Percentiles rank a stretch among this genome's conserved stretches.
phyloP scores from a whole-genome alignment of 2,888 invertebrate species.

The Pasiphila rectangulata region DNA sequence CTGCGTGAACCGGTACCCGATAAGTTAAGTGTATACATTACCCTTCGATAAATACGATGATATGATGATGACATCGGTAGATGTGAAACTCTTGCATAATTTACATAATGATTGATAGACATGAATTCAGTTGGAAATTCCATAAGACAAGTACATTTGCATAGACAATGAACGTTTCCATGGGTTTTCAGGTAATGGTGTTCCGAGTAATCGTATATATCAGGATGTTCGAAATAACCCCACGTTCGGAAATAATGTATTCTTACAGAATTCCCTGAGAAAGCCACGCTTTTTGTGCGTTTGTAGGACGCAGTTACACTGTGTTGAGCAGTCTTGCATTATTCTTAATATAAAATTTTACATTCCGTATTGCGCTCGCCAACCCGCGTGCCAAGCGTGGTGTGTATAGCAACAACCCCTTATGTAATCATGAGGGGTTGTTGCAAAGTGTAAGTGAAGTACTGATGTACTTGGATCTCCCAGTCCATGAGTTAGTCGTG shows the following conservation, averaged over 20 bases:
- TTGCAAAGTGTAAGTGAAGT: no score
- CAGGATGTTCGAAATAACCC: constrained; percentile 62
- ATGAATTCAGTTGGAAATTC: constrained; percentile 15
- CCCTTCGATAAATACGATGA: neutral
- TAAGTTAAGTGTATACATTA: no score
- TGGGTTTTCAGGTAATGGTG: constrained; percentile 61
- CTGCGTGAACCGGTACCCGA: no score
- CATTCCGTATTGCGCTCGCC: no score
- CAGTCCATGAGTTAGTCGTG: no score
- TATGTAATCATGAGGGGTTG: no score
- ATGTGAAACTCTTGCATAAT: neutral
- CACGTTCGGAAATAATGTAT: constrained; percentile 47
- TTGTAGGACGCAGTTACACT: constrained; percentile 40
- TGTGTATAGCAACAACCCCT: no score
- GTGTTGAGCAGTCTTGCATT: constrained; percentile 3
- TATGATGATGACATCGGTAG: no score
- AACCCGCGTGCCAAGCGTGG: no score
- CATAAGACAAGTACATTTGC: constrained; percentile 46
- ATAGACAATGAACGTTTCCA: constrained; percentile 52
- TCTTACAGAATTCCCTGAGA: constrained; percentile 56
- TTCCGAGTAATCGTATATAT: constrained; percentile 62
- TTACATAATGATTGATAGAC: neutral
- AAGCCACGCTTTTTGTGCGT: constrained; percentile 49
- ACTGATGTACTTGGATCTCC: no score
- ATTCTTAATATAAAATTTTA: neutral